Percentiles rank a stretch among this genome's conserved stretches.
These are phyloP conservation scores for Falcaria lacertinaria DNA, from an alignment of 2,888 invertebrate genomes.

Conservation along the genomic window DNA sequence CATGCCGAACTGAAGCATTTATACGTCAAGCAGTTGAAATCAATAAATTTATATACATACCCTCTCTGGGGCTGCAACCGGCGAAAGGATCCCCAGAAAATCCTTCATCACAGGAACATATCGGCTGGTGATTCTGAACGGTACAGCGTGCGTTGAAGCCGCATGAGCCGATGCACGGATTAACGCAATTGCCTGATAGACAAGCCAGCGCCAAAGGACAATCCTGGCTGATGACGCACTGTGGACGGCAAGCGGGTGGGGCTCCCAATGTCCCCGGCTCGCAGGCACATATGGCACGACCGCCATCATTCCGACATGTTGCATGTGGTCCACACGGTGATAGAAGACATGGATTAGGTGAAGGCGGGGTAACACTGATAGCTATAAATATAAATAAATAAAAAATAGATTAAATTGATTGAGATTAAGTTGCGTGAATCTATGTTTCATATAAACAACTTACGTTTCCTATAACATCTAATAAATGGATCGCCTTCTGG, in stretches of 20 bases:
- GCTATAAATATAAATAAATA: constrained; percentile 13
- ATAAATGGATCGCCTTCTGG: constrained; percentile 89
- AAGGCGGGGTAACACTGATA: constrained; percentile 41
- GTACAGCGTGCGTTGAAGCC: constrained; percentile 87
- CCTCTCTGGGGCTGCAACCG: constrained; percentile 82
- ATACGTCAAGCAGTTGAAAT: too few species aligned
- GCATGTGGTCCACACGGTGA: constrained; percentile 86
- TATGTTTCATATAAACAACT: constrained; percentile 28
- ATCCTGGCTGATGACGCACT: constrained; percentile 88
- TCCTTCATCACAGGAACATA: constrained; percentile 86
- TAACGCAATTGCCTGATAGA: constrained; percentile 84
- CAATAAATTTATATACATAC: constrained; percentile 56
- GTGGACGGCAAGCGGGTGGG: constrained; percentile 88
- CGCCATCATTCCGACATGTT: constrained; percentile 80
- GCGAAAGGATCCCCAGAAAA: constrained; percentile 90
- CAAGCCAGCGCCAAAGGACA: constrained; percentile 88
- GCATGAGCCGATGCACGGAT: constrained; percentile 88
- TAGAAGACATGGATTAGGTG: constrained; percentile 82
- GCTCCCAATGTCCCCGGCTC: constrained; percentile 86
- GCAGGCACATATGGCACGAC: constrained; percentile 86
- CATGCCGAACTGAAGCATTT: constrained; percentile 11
- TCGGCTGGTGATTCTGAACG: constrained; percentile 87
- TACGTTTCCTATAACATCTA: constrained; percentile 79
- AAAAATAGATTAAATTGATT: neutral
- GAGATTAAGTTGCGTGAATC: too few species aligned